A percentile compares a stretch with the other conserved stretches of the same genome.
Conservation (phyloP, 2,888 invertebrate genomes). For the Diaprepes abbreviatus region DNA sequence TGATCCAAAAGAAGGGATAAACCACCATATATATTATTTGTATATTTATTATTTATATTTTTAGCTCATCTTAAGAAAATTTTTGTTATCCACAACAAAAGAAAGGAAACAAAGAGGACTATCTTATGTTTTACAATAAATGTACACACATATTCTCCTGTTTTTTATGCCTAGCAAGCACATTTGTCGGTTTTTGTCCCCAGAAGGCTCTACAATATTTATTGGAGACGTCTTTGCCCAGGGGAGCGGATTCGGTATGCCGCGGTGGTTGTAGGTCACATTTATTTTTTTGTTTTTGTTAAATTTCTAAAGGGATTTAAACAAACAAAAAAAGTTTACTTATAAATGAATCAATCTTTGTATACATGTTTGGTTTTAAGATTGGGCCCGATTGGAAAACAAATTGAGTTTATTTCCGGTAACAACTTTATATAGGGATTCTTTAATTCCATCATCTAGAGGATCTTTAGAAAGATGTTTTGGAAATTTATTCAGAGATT, state of each 20-base stretch:
- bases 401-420: no score
- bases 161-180: slow-evolving; percentile 20
- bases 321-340: not conserved
- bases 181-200: slow-evolving; percentile 21
- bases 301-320: not conserved
- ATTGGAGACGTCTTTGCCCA: slow-evolving; percentile 32
- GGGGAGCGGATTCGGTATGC: slow-evolving; percentile 19
- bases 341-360: not conserved
- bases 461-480: no score
- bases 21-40: no score
- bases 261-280: slow-evolving; percentile 3
- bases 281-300: slow-evolving; percentile 16
- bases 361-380: no score
- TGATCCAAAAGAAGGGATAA: no score
- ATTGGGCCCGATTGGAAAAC: no score
- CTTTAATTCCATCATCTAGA: no score
- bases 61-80: not conserved
- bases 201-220: slow-evolving; percentile 24
- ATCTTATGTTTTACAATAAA: slow-evolving; percentile 18
- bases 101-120: slow-evolving; percentile 1
- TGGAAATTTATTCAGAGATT: no score
- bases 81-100: slow-evolving; percentile 1
- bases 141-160: slow-evolving; percentile 17
- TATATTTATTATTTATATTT: slow-evolving; percentile 4
- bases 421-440: no score